Evolutionary conservation across 2,797 vertebrate species (phyloP), one percentile per base, ranked within the genome.

Genomic region (Nyctalus aviator): DNA sequence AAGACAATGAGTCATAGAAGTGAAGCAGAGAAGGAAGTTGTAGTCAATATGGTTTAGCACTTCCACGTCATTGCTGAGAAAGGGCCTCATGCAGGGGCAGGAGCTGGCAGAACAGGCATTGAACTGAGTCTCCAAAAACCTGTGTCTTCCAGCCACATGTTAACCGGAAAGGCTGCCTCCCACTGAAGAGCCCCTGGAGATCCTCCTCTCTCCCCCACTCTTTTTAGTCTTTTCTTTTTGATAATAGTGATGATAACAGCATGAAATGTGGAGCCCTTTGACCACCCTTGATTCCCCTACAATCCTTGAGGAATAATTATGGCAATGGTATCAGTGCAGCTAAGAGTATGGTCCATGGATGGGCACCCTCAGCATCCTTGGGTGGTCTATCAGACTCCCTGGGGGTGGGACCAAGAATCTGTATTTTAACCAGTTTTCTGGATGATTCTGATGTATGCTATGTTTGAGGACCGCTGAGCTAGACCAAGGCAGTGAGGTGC

Each of bases 331-430:
- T 10, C 14, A 46, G 7, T 11, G 41, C 14, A n/a, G 4, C 11
- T 66, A 62, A 8, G 15, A 55, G 25, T 0, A 4, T 2, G 3
- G 44, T n/a, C 20, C 1, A 0, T 37, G 21, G 18, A 25, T 20
- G 0, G 0, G 13, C 1, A 32, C 57, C 25, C 6, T 59, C 15
- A 15, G 20, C 27, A 13, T 6, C 48, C 44, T 11, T 2, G 10
- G 37, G 25, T 4, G 3, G n/a, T 6, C 77, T 25, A 27, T n/a
- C 21, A 1, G 50, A 23, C n/a, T 18, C 1, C 17, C 8, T 44
- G 6, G 14, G 27, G 8, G 1, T 4, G 10, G 83, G 2, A 1
- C 10, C 9, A 62, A 4, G n/a, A 21, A 25, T 37, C 18, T 14
- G 5, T 6, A 41, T 64, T 64, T 32, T 55, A 27, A 53, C 32